Conservation (phyloP, 2,797 vertebrate species). For the Cynodonichthys magdalenae region DNA sequence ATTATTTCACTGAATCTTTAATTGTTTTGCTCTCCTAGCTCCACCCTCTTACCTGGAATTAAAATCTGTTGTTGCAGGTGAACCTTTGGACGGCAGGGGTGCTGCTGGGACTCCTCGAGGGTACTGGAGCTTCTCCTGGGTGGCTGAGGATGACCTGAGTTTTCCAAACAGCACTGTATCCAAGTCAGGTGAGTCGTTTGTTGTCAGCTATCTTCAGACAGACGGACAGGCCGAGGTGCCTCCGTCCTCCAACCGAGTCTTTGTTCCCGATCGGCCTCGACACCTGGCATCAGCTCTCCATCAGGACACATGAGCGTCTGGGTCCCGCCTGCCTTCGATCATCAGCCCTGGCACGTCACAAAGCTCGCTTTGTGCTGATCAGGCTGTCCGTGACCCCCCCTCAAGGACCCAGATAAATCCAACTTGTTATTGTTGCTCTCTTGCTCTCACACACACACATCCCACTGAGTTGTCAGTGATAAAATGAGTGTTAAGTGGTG, state of each 20-base stretch:
- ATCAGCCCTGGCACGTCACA: slow-evolving; percentile 22
- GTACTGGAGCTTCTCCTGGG: slow-evolving; percentile 86
- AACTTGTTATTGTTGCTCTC: background rate
- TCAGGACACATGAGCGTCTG: slow-evolving; percentile 56
- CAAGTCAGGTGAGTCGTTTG: slow-evolving; percentile 73
- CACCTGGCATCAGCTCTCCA: slow-evolving; percentile 48
- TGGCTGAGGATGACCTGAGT: slow-evolving; percentile 78
- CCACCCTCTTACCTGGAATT: slow-evolving; percentile 7
- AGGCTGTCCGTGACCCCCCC: background rate
- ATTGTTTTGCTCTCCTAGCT: background rate
- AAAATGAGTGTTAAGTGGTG: background rate
- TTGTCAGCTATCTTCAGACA: slow-evolving; percentile 53
- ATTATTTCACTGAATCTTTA: slow-evolving; percentile 7
- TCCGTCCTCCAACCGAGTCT: slow-evolving; percentile 27
- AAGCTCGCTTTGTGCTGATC: slow-evolving; percentile 9
- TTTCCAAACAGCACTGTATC: slow-evolving; percentile 60
- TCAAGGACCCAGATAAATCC: slow-evolving; percentile 11
- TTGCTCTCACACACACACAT: background rate
- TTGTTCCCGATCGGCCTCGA: slow-evolving; percentile 38
- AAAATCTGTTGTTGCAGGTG: slow-evolving; percentile 63
- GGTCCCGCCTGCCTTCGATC: slow-evolving; percentile 26
- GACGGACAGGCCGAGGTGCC: slow-evolving; percentile 34
- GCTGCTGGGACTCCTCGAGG: slow-evolving; percentile 62
- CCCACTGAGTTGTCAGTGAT: background rate
- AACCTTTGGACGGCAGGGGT: slow-evolving; percentile 34